Base-by-base conservation (phyloP, 2,797 vertebrate genomes). In the Chloroceryle inda region DNA sequence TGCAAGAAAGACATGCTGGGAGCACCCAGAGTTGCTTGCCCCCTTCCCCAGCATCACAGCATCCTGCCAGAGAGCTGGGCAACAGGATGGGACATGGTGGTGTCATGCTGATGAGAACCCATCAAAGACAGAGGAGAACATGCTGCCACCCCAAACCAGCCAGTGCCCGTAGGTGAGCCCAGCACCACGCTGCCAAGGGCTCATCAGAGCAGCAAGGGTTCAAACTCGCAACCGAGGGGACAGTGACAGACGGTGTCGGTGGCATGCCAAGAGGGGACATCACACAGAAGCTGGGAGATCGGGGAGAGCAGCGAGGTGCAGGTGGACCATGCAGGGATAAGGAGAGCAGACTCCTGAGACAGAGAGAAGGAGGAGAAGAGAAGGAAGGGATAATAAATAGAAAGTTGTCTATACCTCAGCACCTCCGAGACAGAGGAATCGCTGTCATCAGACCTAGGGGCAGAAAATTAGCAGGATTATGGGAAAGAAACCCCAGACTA, bases 371-470 rank as follows among this genome's bases (percentile, higher is more conserved):
- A 84, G 77, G 9, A 7, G 71, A 9, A 8, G 86, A 93, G 76
- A 38, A 94, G 78, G 38, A 89, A 95, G 93, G 96, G 96, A 88
- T 69, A 94, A 97, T 96, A 98, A 97, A 97, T 91, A 93, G 96
- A 97, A 98, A 98, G 98, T 98, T 98, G 98, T 98, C 98, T 99
- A 98, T 99, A 99, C 99, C 99, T 99, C 99, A 99, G 99, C 98
- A 99, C 99, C 99, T 99, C 99, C 98, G 99, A 99, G 98, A 99
- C 98, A 99, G 99, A 99, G 99, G 99, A 99, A 98, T 99, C 99
- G 98, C 99, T 99, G 99, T 99, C 99, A 98, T 99, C 99, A 97
- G 99, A 99, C 99, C 99, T 99, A 99, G 98, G 99, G 98, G 99
- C 98, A 99, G 98, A 99, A 99, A 99, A 99, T 99, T 98, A 99